Evolutionary conservation across 2,888 invertebrate species (phyloP), one percentile per base, ranked within the genome.

Genomic region (Aplocera efformata): DNA sequence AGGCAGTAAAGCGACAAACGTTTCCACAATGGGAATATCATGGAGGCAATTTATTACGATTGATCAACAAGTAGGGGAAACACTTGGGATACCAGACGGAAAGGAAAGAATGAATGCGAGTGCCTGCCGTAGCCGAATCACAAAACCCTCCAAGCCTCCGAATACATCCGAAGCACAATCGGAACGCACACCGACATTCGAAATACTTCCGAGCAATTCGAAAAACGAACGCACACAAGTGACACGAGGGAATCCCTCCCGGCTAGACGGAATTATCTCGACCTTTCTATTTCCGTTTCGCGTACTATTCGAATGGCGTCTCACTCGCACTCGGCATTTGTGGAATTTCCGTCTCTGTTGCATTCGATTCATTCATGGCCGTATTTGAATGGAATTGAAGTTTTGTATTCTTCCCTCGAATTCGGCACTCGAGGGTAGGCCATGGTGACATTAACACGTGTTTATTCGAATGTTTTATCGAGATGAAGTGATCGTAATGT

Each of bases 241-340:
- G 88, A 83, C 88, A 86, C 79, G 79, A 80, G 88, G 88, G 84
- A 86, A 83, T 84, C 86, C 88, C 88, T 86, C 81, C 73, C 76
- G 82, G 80, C 88, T 84, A 88, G 88, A 88, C 88, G 78, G 84
- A 86, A 82, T 86, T 81, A 84, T 85, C 85, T 85, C 82, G 76
- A 73, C 67, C 78, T 76, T 69, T 83, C 85, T 86, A 86, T 88
- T 86, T 85, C 86, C 83, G 83, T 88, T 85, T 83, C 82, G 80
- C 81, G 81, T 86, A 85, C 85, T 82, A 86, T 88, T 88, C 72
- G 75, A 83, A 81, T 80, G 58, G 63, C 67, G 52, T 85, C 84
- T 67, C 80, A 56, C 76, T 86, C 74, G 36, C 72, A 43, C 81
- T 43, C 38, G 41, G 13, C 26, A 31, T 36, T 21, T 32, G 36